Conservation (phyloP, 2,797 vertebrate species). For the Alauda arvensis region DNA sequence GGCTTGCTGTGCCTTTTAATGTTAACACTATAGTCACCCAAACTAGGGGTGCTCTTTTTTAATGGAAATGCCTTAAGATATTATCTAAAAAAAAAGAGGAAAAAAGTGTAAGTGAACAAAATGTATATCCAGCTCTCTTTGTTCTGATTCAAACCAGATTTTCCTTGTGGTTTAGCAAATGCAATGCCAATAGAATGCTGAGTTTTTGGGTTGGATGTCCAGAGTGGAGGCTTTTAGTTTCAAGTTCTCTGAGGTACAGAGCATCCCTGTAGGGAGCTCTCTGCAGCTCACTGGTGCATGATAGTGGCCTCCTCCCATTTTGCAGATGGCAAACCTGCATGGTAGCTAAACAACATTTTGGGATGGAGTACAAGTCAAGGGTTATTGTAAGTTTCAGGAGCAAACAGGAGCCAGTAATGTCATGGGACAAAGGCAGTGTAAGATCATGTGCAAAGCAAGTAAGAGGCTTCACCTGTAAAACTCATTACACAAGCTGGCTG, state of each 20-base stretch:
- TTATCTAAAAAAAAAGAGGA: neutral
- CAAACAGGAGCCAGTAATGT: neutral
- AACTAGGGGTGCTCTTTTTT: neutral
- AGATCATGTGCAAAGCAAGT: neutral
- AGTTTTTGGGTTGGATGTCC: neutral
- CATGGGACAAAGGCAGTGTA: neutral
- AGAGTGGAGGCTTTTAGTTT: neutral
- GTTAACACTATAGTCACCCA: neutral
- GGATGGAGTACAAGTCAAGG: neutral
- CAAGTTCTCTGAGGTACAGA: neutral
- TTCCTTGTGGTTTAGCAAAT: neutral
- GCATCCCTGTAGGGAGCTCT: neutral
- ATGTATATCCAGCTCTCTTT: neutral
- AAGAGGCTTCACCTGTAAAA: neutral
- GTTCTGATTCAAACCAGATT: neutral
- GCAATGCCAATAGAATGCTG: neutral
- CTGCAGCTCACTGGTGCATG: neutral
- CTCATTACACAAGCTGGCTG: neutral
- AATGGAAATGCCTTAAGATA: neutral
- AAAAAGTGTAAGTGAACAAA: neutral
- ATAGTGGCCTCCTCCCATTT: neutral
- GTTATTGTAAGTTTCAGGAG: neutral
- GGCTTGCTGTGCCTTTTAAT: neutral
- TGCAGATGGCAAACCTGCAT: neutral
- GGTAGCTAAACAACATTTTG: neutral